Conservation (phyloP, 2,888 invertebrate species). For the Caenorhabditis sinica region DNA sequence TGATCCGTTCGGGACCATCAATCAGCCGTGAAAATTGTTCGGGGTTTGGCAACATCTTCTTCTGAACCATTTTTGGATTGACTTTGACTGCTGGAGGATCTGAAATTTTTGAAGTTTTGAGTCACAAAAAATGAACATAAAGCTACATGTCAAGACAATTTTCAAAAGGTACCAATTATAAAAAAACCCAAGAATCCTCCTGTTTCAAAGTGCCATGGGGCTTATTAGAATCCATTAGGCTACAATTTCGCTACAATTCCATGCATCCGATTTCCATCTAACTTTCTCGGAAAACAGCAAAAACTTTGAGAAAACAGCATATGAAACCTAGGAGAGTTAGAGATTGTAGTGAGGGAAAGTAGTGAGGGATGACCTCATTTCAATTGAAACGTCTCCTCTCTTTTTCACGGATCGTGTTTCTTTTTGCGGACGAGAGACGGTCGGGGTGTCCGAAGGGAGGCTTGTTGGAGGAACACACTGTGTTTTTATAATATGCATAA, state of each 20-base stretch:
- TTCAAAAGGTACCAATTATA: background rate
- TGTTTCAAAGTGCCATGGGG: background rate
- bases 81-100: background rate
- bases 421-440: background rate
- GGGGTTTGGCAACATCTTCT: slow-evolving; percentile 59
- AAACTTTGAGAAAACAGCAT: background rate
- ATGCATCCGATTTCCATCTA: background rate
- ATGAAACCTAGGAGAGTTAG: background rate
- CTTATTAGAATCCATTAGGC: slow-evolving; percentile 8
- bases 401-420: slow-evolving; percentile 47
- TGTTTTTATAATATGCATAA: slow-evolving; percentile 15
- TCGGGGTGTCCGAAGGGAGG: slow-evolving; percentile 5
- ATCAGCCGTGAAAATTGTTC: slow-evolving; percentile 71
- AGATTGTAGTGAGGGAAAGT: slow-evolving; percentile 23
- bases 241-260: slow-evolving; percentile 27
- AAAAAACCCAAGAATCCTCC: background rate
- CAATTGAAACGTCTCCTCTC: slow-evolving; percentile 26
- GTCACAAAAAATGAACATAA: background rate
- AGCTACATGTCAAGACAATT: background rate
- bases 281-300: background rate
- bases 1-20: slow-evolving; percentile 77
- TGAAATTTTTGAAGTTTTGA: background rate
- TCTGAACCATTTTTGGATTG: slow-evolving; percentile 27
- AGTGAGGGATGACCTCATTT: slow-evolving; percentile 55
- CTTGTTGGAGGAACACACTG: background rate